Percentiles rank a stretch among this genome's conserved stretches.
These are phyloP conservation scores for Eulemur macaco DNA, from an alignment of 2,113 vertebrate species.

Conservation along the genomic window DNA sequence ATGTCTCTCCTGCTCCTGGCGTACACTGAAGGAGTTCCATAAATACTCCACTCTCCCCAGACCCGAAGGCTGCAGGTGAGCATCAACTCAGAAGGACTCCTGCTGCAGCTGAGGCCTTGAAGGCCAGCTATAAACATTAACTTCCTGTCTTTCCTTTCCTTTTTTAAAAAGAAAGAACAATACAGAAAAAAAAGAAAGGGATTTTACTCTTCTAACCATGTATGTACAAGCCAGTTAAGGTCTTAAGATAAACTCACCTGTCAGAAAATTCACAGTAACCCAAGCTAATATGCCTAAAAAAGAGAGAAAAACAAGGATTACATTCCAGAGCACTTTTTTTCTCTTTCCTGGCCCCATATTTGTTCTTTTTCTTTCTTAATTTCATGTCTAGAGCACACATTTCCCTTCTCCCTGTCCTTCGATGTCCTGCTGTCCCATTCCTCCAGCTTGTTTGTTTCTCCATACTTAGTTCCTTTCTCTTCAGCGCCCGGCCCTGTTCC, in stretches of 20 bases:
- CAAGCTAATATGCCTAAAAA: slow-evolving; percentile 95
- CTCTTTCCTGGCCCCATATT: not conserved
- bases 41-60: not conserved
- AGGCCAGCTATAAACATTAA: not conserved
- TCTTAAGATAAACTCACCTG: slow-evolving; percentile 87
- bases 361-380: not conserved
- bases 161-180: not conserved
- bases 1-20: not conserved
- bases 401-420: not conserved
- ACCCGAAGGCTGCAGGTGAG: not conserved
- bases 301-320: slow-evolving; percentile 60
- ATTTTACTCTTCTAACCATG: not conserved
- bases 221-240: not conserved
- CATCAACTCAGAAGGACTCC: not conserved
- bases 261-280: slow-evolving; percentile 98
- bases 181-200: not conserved
- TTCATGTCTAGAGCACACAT: not conserved
- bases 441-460: not conserved
- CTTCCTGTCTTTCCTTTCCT: not conserved
- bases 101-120: not conserved
- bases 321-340: not conserved
- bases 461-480: not conserved
- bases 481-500: not conserved
- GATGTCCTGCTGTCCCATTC: not conserved
- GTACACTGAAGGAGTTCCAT: not conserved